Percentiles rank a stretch among this genome's conserved stretches.
Evolutionary conservation across 1,140 invertebrate genomes (phyloP).

Genomic region (Elymnias hypermnestra): DNA sequence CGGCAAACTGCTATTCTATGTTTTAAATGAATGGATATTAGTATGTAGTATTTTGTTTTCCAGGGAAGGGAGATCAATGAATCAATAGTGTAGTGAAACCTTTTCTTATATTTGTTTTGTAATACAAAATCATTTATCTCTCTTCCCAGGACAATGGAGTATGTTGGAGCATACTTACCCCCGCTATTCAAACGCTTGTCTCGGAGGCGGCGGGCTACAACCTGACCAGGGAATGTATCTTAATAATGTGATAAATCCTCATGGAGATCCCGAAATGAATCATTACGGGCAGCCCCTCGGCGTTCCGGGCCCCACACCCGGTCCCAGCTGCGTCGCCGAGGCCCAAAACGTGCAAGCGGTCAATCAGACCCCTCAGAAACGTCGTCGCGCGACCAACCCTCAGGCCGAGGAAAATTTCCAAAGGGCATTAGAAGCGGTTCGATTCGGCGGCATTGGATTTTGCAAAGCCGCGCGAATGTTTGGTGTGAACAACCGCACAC

Average conservation of each 20-base stretch:
- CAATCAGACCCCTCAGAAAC: slow-evolving; percentile 23
- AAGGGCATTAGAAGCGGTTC: slow-evolving; percentile 85
- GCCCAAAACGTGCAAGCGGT: slow-evolving; percentile 22
- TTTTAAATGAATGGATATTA: no score
- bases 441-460: slow-evolving; percentile 89
- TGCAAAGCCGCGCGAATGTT: slow-evolving; percentile 88
- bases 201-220: slow-evolving; percentile 39
- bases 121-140: slow-evolving; percentile 69
- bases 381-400: slow-evolving; percentile 74
- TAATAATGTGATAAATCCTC: slow-evolving; percentile 47
- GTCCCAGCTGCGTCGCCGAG: slow-evolving; percentile 35
- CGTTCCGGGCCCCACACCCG: slow-evolving; percentile 42
- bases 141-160: slow-evolving; percentile 71
- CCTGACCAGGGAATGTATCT: slow-evolving; percentile 52
- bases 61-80: slow-evolving; percentile 74
- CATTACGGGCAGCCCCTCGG: slow-evolving; percentile 43
- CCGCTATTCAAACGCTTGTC: slow-evolving; percentile 56
- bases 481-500: slow-evolving; percentile 88
- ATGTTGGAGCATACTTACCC: slow-evolving; percentile 67
- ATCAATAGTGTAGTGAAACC: slow-evolving; percentile 33
- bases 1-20: no score
- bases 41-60: no score
- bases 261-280: slow-evolving; percentile 39
- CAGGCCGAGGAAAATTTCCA: slow-evolving; percentile 88
- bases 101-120: slow-evolving; percentile 35